Evolutionary conservation across 2,888 invertebrate genomes (phyloP).

Genomic region (Synergus itoensis): DNA sequence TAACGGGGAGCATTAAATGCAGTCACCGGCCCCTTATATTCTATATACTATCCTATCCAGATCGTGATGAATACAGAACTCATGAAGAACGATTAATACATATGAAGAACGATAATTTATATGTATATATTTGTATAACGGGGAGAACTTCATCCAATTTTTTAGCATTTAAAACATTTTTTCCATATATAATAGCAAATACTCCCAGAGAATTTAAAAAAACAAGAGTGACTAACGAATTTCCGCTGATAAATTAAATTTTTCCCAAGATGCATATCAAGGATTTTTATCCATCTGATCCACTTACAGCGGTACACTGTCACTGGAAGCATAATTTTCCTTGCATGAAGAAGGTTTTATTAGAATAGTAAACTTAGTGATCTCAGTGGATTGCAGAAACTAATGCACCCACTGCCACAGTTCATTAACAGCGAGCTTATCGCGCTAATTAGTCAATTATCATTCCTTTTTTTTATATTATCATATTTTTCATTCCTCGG

Average conservation of each 20-base stretch:
- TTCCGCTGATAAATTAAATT: not conserved
- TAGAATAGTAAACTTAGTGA: conserved; percentile 12
- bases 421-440: not conserved
- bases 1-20: conserved; percentile 70
- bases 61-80: conserved; percentile 20
- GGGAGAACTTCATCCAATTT: conserved; percentile 11
- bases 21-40: conserved; percentile 45
- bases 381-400: not conserved
- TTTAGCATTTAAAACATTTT: not conserved
- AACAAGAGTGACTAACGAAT: not conserved
- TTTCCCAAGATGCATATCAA: conserved; percentile 21
- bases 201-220: not conserved
- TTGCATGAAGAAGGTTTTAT: not conserved
- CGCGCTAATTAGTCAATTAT: conserved; percentile 23
- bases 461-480: not conserved
- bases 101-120: not conserved
- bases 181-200: not conserved
- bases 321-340: conserved; percentile 36
- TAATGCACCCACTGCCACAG: not conserved
- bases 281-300: conserved; percentile 8
- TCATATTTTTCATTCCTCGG: not conserved
- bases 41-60: not conserved
- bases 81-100: not conserved
- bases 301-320: conserved; percentile 5
- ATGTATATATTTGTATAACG: conserved; percentile 13